phyloP scores from a whole-genome alignment of 2,113 vertebrate genomes.

The Centrocercus urophasianus region DNA sequence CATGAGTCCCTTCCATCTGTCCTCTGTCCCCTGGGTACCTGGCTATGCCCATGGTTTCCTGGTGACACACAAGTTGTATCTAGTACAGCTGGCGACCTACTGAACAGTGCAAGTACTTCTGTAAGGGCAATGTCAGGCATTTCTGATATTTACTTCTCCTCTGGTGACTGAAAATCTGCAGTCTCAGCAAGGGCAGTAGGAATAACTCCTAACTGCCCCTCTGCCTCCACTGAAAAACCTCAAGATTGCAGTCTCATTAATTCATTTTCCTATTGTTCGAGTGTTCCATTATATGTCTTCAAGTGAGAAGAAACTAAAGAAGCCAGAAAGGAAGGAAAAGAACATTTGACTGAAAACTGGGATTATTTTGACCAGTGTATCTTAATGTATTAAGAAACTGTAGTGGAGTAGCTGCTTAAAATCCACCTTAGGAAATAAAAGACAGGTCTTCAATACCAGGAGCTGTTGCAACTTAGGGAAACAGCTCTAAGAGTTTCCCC shows the following conservation, averaged over 20 bases:
- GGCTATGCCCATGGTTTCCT: accelerated
- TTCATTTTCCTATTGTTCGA: not conserved
- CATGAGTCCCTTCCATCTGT: not conserved
- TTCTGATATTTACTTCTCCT: not conserved
- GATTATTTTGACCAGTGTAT: not conserved
- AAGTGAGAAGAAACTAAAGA: not conserved
- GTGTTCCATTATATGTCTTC: not conserved
- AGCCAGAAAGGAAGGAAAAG: not conserved
- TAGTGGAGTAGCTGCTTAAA: not conserved
- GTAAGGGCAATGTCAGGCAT: not conserved
- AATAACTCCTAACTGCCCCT: not conserved
- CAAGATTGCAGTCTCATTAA: not conserved
- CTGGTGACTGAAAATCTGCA: not conserved
- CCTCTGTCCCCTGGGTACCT: not conserved
- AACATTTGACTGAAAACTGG: not conserved
- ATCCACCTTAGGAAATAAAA: not conserved
- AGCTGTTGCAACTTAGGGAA: not conserved
- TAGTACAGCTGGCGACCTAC: not conserved
- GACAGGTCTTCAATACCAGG: not conserved
- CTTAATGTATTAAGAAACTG: not conserved
- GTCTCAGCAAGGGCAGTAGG: not conserved
- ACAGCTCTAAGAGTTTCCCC: not conserved
- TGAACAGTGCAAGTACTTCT: not conserved
- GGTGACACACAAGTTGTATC: not conserved
- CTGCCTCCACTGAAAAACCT: not conserved